Base-by-base conservation (phyloP, 2,888 invertebrate genomes). In the Chalcosyrphus nemorum region DNA sequence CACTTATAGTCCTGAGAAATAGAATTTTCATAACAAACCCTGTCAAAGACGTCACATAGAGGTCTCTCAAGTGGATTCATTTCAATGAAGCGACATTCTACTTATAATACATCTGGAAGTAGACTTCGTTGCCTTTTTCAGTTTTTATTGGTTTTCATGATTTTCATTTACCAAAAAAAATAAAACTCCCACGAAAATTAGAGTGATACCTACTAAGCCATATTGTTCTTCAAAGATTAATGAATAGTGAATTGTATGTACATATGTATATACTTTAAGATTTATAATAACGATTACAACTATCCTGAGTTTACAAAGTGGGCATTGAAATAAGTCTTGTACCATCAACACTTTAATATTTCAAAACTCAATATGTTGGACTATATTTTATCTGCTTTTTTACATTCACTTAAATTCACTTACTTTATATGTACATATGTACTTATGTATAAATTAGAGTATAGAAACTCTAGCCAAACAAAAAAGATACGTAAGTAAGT, bases 81-180 rank as follows among this genome's bases (percentile, higher is more conserved):
- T 38, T 56, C 56, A 56, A n/a, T 57, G 5, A 6, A 24, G 0
- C 7, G 13, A 38, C 56, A 17, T 56, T 56, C 35, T 54, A 32
- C 32, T 32, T 35, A 4, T 17, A 19, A 2, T 32, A 9, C 32
- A 17, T 54, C 11, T 17, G 32, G 15, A 29, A 6, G 7, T 32
- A 6, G 13, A 19, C 7, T 5, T 29, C 38, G 11, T 21, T 4
- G 17, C n/a, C 4, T 29, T 13, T 4, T 7, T 15, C 19, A 4
- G 21, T 38, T 21, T n/a, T n/a, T n/a, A 56, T 19, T 56, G 56
- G 19, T 38, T 13, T 21, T 57, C 35, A 38, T 38, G 21, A 38
- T 1, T 57, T 57, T 38, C 57, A 57, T 38, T 57, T 57, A 57
- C 21, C 32, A 54, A 27, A 32, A 17, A 54, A 54, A 15, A 17